A percentile compares a stretch with the other conserved stretches of the same genome.
Conservation (phyloP, 2,797 vertebrate species). For the Lithobates sylvaticus region DNA sequence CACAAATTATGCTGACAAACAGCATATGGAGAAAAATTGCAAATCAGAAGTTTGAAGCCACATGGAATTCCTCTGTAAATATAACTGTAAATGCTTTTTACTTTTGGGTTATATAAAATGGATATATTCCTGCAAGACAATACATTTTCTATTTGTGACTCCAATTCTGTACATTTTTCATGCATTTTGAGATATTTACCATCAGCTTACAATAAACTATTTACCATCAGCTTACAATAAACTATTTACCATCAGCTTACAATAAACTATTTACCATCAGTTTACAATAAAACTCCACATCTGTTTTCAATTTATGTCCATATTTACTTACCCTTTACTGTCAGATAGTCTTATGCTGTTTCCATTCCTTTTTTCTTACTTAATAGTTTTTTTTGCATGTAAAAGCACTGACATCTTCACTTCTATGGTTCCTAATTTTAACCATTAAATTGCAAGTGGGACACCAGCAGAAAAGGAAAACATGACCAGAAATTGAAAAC, state of each 20-base stretch:
- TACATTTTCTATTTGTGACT: constrained; percentile 8
- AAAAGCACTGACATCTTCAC: constrained; percentile 32
- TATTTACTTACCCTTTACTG: constrained; percentile 42
- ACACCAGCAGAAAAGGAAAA: not conserved
- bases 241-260: constrained; percentile 37
- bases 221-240: too few species aligned
- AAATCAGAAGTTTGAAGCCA: too few species aligned
- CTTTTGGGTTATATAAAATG: not conserved
- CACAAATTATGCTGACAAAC: too few species aligned
- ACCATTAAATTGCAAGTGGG: not conserved
- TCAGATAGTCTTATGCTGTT: constrained; percentile 34
- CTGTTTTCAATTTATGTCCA: constrained; percentile 49
- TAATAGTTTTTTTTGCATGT: not conserved
- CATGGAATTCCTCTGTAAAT: too few species aligned
- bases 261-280: constrained; percentile 44
- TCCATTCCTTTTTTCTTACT: constrained; percentile 23
- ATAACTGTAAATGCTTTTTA: not conserved
- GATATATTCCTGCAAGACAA: constrained; percentile 10
- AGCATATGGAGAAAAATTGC: too few species aligned
- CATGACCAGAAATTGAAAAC: not conserved
- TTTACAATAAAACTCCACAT: constrained; percentile 48
- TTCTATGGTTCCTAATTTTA: constrained; percentile 6
- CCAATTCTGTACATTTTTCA: constrained; percentile 24
- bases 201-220: too few species aligned
- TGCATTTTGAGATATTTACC: constrained; percentile 30